Evolutionary conservation across 2,888 invertebrate species (phyloP), one percentile per base, ranked within the genome.

Genomic region (Bhutanitis thaidina): DNA sequence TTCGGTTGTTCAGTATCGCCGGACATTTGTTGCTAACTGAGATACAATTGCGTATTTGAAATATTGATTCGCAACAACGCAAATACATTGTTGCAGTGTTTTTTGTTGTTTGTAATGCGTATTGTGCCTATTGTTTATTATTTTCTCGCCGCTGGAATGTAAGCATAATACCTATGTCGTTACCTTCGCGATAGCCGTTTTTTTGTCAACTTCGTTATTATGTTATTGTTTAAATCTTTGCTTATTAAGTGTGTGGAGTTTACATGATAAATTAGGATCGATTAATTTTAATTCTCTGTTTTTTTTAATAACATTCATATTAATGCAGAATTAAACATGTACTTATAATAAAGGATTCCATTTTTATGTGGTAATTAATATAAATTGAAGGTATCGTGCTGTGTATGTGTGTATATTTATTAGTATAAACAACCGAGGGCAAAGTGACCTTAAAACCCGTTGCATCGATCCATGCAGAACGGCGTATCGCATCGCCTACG

Each of bases 1-100:
- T 86, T 77, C 54, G 62, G 59, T 74, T 63, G 58, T 16, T 38
- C 34, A 32, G 65, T 76, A 73, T 60, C 60, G 73, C 69, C 78
- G 81, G 81, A 64, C 66, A 75, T 80, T 77, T 79, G 87, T 88
- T 87, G 81, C 87, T 83, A 87, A 77, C 77, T 69, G 77, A 67
- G 74, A 62, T 67, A 66, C 71, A 62, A 82, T 78, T 86, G 85
- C 87, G 85, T 84, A 82, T 71, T 75, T 73, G 32, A 1, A 32
- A 32, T 32, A 32, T 12, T 67, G 60, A 60, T 59, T 43, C 43
- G 51, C 32, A 51, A 51, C 35, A 51, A 36, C 51, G 38, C 32
- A 56, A 55, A 27, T 59, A 70, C 63, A 65, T 54, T 64, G 66
- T 74, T 71, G 58, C 53, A 49, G 41, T 62, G 35, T 43, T 41